A percentile compares a stretch with the other conserved stretches of the same genome.
These are phyloP conservation scores for Copidosoma aretas DNA, from an alignment of 2,888 invertebrate species.

Conservation along the genomic window DNA sequence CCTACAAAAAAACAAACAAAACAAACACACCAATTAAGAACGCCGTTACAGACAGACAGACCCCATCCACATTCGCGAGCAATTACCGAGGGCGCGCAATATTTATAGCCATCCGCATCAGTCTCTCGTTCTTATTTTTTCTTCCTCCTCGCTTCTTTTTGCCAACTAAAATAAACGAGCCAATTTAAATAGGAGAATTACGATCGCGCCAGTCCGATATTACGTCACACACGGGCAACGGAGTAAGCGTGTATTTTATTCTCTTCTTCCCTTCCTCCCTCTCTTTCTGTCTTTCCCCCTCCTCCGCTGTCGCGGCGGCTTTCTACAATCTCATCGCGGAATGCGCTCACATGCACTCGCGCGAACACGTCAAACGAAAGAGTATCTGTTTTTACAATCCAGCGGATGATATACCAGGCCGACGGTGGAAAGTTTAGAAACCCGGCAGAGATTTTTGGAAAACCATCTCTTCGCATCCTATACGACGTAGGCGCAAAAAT, in stretches of 20 bases:
- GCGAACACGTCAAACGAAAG: conserved; percentile 19
- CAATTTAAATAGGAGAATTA: conserved; percentile 34
- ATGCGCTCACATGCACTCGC: conserved; percentile 28
- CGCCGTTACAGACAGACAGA: too few species aligned
- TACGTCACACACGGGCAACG: conserved; percentile 23
- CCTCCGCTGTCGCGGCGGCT: not conserved
- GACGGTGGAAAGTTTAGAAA: conserved; percentile 11
- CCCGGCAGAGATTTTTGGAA: conserved; percentile 13
- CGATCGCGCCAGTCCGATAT: conserved; percentile 15
- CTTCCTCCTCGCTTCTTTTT: too few species aligned
- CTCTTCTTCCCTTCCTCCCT: too few species aligned
- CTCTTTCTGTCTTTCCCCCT: conserved; percentile 20
- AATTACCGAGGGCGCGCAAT: not conserved
- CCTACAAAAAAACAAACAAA: too few species aligned
- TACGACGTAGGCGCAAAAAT: too few species aligned
- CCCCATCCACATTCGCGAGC: not conserved
- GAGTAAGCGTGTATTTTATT: too few species aligned
- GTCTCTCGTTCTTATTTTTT: conserved; percentile 9
- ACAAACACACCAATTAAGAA: too few species aligned
- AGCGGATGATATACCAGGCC: too few species aligned
- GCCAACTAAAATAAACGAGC: conserved; percentile 23
- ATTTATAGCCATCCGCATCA: conserved; percentile 6
- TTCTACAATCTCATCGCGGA: conserved; percentile 21
- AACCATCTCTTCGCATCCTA: too few species aligned
- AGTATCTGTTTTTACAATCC: conserved; percentile 24